A percentile compares a stretch with the other conserved stretches of the same genome.
These are phyloP conservation scores for Ptilonorhynchus violaceus DNA, from an alignment of 2,113 vertebrate genomes.

Conservation along the genomic window DNA sequence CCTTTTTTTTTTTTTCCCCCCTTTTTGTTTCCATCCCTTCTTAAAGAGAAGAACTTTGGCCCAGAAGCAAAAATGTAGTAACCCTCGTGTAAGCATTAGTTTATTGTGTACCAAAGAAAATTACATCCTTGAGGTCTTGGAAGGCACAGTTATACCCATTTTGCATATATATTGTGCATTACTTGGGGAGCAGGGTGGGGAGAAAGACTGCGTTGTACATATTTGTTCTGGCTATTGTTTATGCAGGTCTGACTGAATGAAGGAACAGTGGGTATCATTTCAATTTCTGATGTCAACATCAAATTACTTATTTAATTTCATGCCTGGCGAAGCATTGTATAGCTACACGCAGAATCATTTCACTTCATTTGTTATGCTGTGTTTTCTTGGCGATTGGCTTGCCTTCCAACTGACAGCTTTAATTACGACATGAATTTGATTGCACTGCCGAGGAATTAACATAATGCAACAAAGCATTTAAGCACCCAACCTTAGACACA, in stretches of 20 bases:
- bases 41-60: constrained; percentile 30
- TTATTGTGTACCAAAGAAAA: constrained; percentile 74
- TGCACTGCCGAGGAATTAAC: constrained; percentile 86
- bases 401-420: constrained; percentile 96
- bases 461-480: constrained; percentile 85
- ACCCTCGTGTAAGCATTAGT: constrained; percentile 29
- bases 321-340: constrained; percentile 94
- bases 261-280: constrained; percentile 93
- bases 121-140: constrained; percentile 71
- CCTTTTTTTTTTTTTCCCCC: neutral
- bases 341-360: constrained; percentile 92
- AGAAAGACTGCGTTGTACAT: constrained; percentile 70
- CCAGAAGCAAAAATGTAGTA: constrained; percentile 30
- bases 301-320: constrained; percentile 99
- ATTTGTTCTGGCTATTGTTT: constrained; percentile 82
- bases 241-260: constrained; percentile 81
- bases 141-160: constrained; percentile 66
- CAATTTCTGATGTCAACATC: constrained; percentile 98
- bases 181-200: constrained; percentile 70
- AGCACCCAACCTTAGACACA: constrained; percentile 71
- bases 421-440: constrained; percentile 96
- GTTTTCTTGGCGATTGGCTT: constrained; percentile 87
- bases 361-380: constrained; percentile 93
- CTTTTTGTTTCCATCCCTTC: neutral
- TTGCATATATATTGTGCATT: constrained; percentile 84